Conservation (phyloP, 2,113 vertebrate species). For the Smithornis capensis region DNA sequence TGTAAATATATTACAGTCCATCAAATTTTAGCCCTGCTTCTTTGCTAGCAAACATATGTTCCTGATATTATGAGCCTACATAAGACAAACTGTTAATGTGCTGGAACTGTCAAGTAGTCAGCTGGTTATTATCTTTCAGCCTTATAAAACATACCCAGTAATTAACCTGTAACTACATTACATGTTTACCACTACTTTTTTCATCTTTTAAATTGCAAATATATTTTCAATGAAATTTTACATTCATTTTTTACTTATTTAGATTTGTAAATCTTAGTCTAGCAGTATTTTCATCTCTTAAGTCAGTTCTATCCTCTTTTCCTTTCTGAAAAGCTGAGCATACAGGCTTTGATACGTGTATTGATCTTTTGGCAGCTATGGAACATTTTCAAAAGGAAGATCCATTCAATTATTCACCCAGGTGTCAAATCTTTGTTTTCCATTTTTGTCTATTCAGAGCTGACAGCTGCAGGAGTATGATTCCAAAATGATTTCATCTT, state of each 20-base stretch:
- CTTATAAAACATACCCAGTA: neutral
- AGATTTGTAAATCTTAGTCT: neutral
- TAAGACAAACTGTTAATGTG: neutral
- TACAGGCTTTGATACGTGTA: neutral
- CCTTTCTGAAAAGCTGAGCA: neutral
- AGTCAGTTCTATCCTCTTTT: neutral
- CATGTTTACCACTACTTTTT: neutral
- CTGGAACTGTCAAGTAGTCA: neutral
- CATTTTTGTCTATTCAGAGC: neutral
- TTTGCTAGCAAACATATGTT: neutral
- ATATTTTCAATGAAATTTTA: neutral
- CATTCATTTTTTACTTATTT: neutral
- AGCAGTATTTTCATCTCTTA: neutral
- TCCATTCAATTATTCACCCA: neutral
- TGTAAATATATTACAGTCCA: neutral
- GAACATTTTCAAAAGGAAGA: neutral
- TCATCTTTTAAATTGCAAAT: neutral
- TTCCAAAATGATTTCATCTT: neutral
- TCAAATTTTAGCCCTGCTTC: neutral
- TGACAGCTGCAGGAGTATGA: neutral
- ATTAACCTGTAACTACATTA: neutral
- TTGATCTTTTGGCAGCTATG: neutral
- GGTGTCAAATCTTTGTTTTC: neutral
- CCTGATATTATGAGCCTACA: neutral
- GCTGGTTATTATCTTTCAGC: neutral